Evolutionary conservation across 2,888 invertebrate genomes (phyloP).

Genomic region (Drosophila percnosoma): DNA sequence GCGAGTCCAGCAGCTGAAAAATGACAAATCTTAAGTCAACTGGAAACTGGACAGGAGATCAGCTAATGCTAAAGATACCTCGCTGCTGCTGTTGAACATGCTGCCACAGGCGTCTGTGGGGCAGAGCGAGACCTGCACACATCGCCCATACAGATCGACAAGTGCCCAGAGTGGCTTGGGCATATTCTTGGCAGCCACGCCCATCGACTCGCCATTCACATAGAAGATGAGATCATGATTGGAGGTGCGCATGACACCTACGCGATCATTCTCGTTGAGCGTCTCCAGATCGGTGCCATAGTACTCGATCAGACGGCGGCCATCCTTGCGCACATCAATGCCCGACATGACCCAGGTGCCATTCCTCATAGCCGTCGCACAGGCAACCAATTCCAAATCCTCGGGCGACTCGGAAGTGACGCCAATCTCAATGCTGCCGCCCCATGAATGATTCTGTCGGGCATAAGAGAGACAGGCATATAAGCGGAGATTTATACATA

Average conservation of each 20-base stretch:
- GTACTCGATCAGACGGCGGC: constrained; percentile 91
- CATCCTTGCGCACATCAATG: constrained; percentile 93
- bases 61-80: constrained; percentile 15
- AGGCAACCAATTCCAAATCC: constrained; percentile 89
- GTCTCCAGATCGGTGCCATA: constrained; percentile 94
- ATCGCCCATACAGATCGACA: constrained; percentile 93
- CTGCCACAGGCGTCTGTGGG: constrained; percentile 31
- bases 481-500: background rate
- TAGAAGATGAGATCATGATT: constrained; percentile 94
- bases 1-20: constrained; percentile 55
- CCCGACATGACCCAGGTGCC: constrained; percentile 97
- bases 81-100: constrained; percentile 15
- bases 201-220: constrained; percentile 95
- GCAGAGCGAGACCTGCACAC: constrained; percentile 89
- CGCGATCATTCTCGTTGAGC: constrained; percentile 91
- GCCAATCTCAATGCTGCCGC: constrained; percentile 91
- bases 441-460: constrained; percentile 91
- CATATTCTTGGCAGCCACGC: constrained; percentile 91
- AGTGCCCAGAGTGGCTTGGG: constrained; percentile 91
- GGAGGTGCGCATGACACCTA: constrained; percentile 93
- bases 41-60: background rate
- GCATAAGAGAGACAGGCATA: constrained; percentile 34
- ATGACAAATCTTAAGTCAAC: background rate
- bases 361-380: constrained; percentile 91
- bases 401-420: constrained; percentile 90